Conservation (phyloP, 2,113 vertebrate species). For the Numenius arquata region DNA sequence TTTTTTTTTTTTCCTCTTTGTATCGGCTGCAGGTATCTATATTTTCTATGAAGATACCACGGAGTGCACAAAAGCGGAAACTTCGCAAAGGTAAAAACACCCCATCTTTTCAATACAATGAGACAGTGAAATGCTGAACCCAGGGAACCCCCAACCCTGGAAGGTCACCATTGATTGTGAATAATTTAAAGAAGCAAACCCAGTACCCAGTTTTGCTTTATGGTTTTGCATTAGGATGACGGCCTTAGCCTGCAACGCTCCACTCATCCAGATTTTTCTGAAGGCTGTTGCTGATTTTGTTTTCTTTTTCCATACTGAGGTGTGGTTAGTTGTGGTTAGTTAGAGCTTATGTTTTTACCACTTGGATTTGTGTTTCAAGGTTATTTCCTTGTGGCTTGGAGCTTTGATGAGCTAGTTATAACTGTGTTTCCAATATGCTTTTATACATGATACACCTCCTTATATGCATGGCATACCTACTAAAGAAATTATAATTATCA, state of each 20-base stretch:
- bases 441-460: background rate
- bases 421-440: background rate
- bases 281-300: background rate
- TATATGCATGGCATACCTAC: background rate
- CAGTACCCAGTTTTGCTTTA: background rate
- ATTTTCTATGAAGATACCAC: background rate
- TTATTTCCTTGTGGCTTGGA: background rate
- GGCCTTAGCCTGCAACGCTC: background rate
- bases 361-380: background rate
- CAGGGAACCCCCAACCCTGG: background rate
- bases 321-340: background rate
- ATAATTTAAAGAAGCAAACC: background rate
- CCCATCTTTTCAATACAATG: background rate
- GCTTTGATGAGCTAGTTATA: background rate
- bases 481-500: background rate
- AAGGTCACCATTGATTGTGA: conserved; percentile 11
- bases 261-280: background rate
- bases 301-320: background rate
- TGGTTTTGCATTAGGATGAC: background rate
- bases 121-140: background rate
- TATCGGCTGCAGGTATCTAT: background rate
- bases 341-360: background rate
- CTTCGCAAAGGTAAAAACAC: background rate
- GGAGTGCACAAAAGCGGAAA: background rate
- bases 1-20: background rate